Conservation (phyloP, 2,797 vertebrate species). For the Liasis olivaceus region DNA sequence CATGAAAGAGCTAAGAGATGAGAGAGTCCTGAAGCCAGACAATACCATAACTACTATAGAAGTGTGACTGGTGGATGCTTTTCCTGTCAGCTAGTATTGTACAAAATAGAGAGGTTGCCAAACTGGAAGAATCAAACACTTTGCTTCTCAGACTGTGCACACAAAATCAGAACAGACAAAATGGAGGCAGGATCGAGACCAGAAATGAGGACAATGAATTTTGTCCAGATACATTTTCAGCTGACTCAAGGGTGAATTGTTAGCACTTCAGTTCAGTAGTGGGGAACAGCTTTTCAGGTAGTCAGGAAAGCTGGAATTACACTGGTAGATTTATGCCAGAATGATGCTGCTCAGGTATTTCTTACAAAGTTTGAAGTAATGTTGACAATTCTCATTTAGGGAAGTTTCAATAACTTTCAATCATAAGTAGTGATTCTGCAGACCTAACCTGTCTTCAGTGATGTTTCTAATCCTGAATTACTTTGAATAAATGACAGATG, state of each 20-base stretch:
- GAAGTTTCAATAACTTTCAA: not conserved
- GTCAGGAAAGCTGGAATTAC: slow-evolving; percentile 3
- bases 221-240: not conserved
- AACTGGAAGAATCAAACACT: not conserved
- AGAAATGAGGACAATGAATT: not conserved
- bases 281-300: not conserved
- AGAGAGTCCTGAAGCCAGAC: not conserved
- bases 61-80: not conserved
- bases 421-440: not conserved
- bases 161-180: not conserved
- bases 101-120: not conserved
- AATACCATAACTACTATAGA: not conserved
- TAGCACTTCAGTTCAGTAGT: not conserved
- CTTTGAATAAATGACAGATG: not conserved
- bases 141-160: not conserved
- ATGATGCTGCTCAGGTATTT: not conserved
- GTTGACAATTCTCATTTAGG: not conserved
- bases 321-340: not conserved
- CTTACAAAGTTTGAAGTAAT: not conserved
- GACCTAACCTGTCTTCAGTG: not conserved
- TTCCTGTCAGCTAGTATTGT: not conserved
- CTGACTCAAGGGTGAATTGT: not conserved
- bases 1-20: not conserved
- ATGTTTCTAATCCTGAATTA: slow-evolving; percentile 7
- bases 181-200: not conserved